Base-by-base conservation (phyloP, 2,888 invertebrate genomes). In the Prostheceraeus crozeri region DNA sequence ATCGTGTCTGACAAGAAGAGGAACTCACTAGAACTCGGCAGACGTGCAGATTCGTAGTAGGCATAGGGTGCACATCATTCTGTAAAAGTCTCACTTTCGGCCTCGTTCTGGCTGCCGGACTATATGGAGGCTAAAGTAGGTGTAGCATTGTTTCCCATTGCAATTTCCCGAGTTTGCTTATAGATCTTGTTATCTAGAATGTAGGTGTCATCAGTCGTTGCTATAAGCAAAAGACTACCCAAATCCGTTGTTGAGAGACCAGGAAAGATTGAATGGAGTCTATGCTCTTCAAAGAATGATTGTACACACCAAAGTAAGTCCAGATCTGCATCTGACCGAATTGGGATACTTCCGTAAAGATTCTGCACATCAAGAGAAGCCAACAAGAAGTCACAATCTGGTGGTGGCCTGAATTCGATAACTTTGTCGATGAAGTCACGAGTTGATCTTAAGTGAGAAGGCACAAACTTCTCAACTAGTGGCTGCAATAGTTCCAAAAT, bases 311-410 rank as follows among this genome's bases (percentile, higher is more conserved):
- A 28, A 30, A 48, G 25, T 28, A 48, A 30, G 8, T 19, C 48
- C 19, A 28, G 25, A 21, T 30, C 25, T 48, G 25, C 48, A 48
- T 48, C 28, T 10, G 25, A 28, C 8, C 28, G 25, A 19, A 48
- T 48, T 48, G 48, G 48, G 23, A 48, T 23, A 23, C 48, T 48
- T 30, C 48, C 48, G 23, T 48, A 48, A 30, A 48, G 48, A 30
- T 48, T 48, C 48, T 28, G 25, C 25, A 48, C 14, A 14, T 48
- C 48, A 25, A 48, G 25, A 28, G 16, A 48, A 30, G 25, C 23
- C 27, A 48, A 48, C 48, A 19, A 48, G 23, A 48, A 30, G 28
- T 48, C 23, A 48, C 28, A 28, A 16, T 25, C 25, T n/a, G 28
- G 48, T 25, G 48, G 48, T n/a, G n/a, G n/a, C n/a, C n/a, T n/a